Evolutionary conservation across 2,888 invertebrate species (phyloP), one percentile per base, ranked within the genome.

Genomic region (Brachyopa scutellaris): DNA sequence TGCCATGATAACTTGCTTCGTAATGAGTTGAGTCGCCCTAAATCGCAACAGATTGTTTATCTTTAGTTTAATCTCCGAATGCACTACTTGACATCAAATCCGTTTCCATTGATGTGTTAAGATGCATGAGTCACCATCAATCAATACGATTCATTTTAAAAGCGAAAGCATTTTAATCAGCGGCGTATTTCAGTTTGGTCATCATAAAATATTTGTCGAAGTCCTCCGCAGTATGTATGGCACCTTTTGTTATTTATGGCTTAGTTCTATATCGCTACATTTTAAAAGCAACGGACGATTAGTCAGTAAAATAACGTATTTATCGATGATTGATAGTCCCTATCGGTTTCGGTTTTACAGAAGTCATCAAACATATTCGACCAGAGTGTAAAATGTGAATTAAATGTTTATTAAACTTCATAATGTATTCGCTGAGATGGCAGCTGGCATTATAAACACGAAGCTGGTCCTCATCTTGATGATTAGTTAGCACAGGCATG

Each of bases 151-250:
- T 15, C 0, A 15, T 29, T 29, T 9, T 31, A 29, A 31, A 42
- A 61, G 19, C 5, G 42, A 61, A 61, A 61, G 59, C 23, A 13
- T 23, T n/a, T 5, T 8, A 33, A n/a, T 13, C 19, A 55, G 11
- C 7, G 21, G 42, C 19, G n/a, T 7, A n/a, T n/a, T n/a, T n/a
- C n/a, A n/a, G 38, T n/a, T 33, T 33, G 4, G 13, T 1, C 5
- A 8, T 15, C 7, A 1, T 38, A 8, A 6, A 38, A 38, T 15
- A 2, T 15, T 38, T 38, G 11, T 15, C n/a, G n/a, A n/a, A n/a
- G n/a, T n/a, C n/a, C n/a, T n/a, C n/a, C n/a, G n/a, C n/a, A n/a
- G n/a, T n/a, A n/a, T n/a, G n/a, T n/a, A n/a, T n/a, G 38, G 15
- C 17, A 38, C 7, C 0, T 8, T 45, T 45, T 45, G 2, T 7